Percentiles rank a stretch among this genome's conserved stretches.
Conservation (phyloP, 2,797 vertebrate genomes). For the Coluber constrictor region DNA sequence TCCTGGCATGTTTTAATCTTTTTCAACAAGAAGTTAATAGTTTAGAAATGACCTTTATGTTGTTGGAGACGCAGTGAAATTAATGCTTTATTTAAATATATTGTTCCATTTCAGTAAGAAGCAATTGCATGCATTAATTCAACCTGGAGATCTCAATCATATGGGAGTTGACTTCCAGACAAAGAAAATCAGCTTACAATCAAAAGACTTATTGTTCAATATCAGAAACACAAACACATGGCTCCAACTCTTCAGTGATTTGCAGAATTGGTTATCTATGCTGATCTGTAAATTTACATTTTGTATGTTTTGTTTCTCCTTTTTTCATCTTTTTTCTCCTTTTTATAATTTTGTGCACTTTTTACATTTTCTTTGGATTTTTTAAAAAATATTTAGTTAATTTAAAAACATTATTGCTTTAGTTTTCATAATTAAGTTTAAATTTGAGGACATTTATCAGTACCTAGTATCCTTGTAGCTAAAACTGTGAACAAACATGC, state of each 20-base stretch:
- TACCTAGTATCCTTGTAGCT: not conserved
- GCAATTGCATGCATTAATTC: not conserved
- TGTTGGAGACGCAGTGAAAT: not conserved
- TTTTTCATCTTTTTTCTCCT: not conserved
- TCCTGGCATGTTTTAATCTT: not conserved
- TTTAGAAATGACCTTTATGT: not conserved
- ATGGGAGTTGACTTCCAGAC: not conserved
- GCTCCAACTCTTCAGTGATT: not conserved
- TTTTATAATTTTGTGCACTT: not conserved
- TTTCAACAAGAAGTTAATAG: not conserved
- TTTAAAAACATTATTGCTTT: not conserved
- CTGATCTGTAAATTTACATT: not conserved
- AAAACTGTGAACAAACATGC: not conserved
- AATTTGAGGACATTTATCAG: not conserved
- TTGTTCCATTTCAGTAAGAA: not conserved
- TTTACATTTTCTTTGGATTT: not conserved
- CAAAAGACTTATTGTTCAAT: not conserved
- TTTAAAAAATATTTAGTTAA: not conserved
- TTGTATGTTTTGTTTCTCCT: not conserved
- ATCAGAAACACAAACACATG: not conserved
- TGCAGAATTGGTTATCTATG: not conserved
- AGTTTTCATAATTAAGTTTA: not conserved
- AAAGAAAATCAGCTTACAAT: not conserved
- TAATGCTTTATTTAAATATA: not conserved
- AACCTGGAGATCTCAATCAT: not conserved